Percentiles rank a stretch among this genome's conserved stretches.
phyloP scores from a whole-genome alignment of 2,888 invertebrate species.

The Cataglyphis albicans region DNA sequence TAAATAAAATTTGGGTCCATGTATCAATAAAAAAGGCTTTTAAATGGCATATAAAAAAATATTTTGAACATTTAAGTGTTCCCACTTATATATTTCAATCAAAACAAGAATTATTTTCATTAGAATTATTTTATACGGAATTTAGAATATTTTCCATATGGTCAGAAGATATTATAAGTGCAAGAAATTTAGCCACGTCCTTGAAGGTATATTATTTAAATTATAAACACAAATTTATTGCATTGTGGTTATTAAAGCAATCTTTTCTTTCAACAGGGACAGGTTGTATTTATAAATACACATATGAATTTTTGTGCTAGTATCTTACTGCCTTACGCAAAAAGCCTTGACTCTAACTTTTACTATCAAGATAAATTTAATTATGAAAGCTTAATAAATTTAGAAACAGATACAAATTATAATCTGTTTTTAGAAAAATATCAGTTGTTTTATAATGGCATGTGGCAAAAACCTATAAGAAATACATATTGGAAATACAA shows the following conservation, averaged over 20 bases:
- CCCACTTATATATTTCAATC: slow-evolving; percentile 8
- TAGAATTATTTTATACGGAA: neutral
- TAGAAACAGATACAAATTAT: neutral
- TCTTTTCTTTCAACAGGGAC: neutral
- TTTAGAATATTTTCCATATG: slow-evolving; percentile 8
- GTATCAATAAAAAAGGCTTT: neutral
- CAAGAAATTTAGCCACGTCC: slow-evolving; percentile 17
- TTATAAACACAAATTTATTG: neutral
- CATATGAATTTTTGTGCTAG: neutral
- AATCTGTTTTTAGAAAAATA: neutral
- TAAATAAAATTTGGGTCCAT: slow-evolving; percentile 18
- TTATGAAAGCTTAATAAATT: neutral
- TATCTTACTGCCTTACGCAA: neutral
- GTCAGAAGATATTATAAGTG: slow-evolving; percentile 38
- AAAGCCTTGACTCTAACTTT: neutral
- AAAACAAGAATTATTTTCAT: slow-evolving; percentile 1
- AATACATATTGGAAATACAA: slow-evolving; percentile 7
- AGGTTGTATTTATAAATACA: slow-evolving; percentile 15
- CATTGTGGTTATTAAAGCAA: neutral
- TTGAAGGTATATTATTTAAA: slow-evolving; percentile 10
- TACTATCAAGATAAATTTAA: neutral
- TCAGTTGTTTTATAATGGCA: slow-evolving; percentile 26
- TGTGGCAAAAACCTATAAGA: slow-evolving; percentile 7
- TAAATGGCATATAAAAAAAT: slow-evolving; percentile 1
- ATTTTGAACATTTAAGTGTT: neutral